phyloP scores from a whole-genome alignment of 37 sponge, comb jelly and placozoan species.

The Bolinopsis microptera region DNA sequence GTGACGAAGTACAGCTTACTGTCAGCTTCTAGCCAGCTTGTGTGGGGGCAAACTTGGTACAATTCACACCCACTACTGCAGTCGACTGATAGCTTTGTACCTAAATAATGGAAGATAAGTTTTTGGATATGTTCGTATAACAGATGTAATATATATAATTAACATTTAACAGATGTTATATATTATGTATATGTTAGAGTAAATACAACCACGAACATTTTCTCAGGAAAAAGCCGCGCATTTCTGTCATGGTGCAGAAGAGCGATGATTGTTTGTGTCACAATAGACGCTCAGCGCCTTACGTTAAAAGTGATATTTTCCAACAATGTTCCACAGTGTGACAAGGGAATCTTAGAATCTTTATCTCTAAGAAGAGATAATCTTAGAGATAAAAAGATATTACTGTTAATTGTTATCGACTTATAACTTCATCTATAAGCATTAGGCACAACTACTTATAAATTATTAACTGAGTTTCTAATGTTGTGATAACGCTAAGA shows the following conservation, averaged over 20 bases:
- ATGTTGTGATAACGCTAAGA: too few relatives aligned
- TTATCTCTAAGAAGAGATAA: neutral
- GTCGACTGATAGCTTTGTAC: neutral
- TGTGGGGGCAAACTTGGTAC: slow-evolving; percentile 27
- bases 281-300: neutral
- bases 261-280: neutral
- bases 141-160: too few relatives aligned
- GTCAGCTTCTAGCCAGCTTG: neutral
- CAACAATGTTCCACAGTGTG: neutral
- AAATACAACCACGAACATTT: neutral
- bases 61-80: neutral
- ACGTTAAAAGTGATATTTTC: too few relatives aligned
- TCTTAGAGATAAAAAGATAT: too few relatives aligned
- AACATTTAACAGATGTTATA: too few relatives aligned
- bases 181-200: too few relatives aligned
- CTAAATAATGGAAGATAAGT: neutral
- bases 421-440: too few relatives aligned
- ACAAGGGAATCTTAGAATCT: neutral
- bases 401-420: too few relatives aligned
- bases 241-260: neutral
- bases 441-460: too few relatives aligned
- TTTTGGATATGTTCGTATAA: too few relatives aligned
- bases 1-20: slow-evolving; percentile 21
- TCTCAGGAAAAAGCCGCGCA: neutral
- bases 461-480: too few relatives aligned